These are phyloP conservation scores for Pterophyllum scalare DNA, from an alignment of 2,113 vertebrate genomes.

Conservation along the genomic window DNA sequence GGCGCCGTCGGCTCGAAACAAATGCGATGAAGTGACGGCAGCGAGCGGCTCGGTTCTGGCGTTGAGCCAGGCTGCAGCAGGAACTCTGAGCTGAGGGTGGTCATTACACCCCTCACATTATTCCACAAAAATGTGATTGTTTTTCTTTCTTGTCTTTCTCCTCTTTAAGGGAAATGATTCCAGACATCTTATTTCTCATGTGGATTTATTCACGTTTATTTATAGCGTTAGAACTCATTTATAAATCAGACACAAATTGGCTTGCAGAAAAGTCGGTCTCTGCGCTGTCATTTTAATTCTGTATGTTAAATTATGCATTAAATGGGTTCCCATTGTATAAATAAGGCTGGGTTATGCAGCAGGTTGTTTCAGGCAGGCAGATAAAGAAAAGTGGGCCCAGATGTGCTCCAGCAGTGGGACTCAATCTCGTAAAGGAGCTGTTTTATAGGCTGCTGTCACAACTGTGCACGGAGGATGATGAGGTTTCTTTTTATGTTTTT, in stretches of 20 bases:
- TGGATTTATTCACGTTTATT: not conserved
- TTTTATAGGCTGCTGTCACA: slow-evolving; percentile 8
- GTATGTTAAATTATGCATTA: slow-evolving; percentile 1
- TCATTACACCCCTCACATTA: not conserved
- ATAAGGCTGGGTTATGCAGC: not conserved
- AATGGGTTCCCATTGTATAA: slow-evolving; percentile 4
- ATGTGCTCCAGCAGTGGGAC: not conserved
- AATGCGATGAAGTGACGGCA: not conserved
- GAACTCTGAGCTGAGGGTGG: slow-evolving; percentile 9
- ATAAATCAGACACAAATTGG: not conserved
- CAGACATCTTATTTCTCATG: not conserved
- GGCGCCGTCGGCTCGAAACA: not conserved
- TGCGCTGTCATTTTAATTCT: not conserved
- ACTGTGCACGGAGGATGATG: not conserved
- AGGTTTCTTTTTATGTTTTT: not conserved
- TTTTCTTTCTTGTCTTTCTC: not conserved
- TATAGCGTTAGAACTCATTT: not conserved
- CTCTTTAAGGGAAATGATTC: not conserved
- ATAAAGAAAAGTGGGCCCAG: not conserved
- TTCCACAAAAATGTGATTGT: not conserved
- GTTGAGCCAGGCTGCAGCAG: not conserved
- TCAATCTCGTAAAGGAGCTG: not conserved
- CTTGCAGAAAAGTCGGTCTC: not conserved
- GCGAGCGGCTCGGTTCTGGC: slow-evolving; percentile 22
- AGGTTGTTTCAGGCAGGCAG: not conserved